Percentiles rank a stretch among this genome's conserved stretches.
Evolutionary conservation across 2,888 invertebrate genomes (phyloP).

Genomic region (Cheilosia variabilis): DNA sequence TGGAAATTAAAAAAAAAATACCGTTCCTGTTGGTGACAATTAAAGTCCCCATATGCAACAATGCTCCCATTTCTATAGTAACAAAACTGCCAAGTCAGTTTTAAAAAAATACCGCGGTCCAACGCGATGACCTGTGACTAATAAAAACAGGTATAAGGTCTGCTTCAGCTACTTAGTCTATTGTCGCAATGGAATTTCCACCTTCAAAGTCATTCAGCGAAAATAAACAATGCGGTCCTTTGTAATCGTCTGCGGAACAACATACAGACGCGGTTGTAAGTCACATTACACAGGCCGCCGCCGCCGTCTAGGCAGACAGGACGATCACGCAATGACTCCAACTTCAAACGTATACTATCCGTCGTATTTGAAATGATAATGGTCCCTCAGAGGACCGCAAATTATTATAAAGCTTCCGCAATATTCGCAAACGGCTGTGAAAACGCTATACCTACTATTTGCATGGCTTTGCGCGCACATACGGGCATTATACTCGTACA

Average conservation of each 20-base stretch:
- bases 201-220: not conserved
- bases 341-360: conserved; percentile 52
- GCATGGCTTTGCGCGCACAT: conserved; percentile 45
- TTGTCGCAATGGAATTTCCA: not conserved
- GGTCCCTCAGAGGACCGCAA: conserved; percentile 62
- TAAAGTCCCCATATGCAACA: too few species aligned
- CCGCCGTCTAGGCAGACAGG: conserved; percentile 20
- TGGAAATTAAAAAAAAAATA: too few species aligned
- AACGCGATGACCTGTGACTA: too few species aligned
- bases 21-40: too few species aligned
- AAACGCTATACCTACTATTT: conserved; percentile 31
- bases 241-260: conserved; percentile 1
- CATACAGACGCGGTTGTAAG: conserved; percentile 12
- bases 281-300: conserved; percentile 33
- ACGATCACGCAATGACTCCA: conserved; percentile 40
- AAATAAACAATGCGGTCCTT: not conserved
- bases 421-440: conserved; percentile 29
- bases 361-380: conserved; percentile 64
- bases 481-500: conserved; percentile 56
- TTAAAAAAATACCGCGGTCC: too few species aligned
- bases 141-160: too few species aligned
- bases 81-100: too few species aligned
- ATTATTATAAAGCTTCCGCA: conserved; percentile 66
- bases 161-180: too few species aligned
- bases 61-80: too few species aligned